Base-by-base conservation (phyloP, 2,888 invertebrate species). In the Spisula solida region DNA sequence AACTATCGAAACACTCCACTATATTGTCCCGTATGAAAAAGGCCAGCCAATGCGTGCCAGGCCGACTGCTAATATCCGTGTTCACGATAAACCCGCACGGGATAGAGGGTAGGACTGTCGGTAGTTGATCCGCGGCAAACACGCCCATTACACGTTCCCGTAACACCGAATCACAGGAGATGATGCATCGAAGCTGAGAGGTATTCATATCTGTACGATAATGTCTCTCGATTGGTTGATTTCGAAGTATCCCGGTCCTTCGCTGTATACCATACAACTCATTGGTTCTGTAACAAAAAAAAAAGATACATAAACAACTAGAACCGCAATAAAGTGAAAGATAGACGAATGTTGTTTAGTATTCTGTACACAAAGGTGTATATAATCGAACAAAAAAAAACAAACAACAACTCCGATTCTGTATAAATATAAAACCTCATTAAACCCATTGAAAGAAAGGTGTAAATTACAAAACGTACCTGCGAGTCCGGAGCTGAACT, bases 191-290 rank as follows among this genome's bases (percentile, higher is more conserved):
- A 34, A 90, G 78, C 75, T 90, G 88, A 10, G 88, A 83, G 14
- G 88, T 86, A 60, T 89, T 34, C 89, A 89, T 89, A 66, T 48
- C n/a, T 41, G 55, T 0, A 80, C 0, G 31, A 91, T 87, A 31
- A 91, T 89, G 75, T 87, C 85, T 31, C 87, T 56, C 34, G 87
- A 87, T 75, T 80, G 16, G 51, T 84, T 89, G 66, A 91, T 88
- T 78, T 88, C 88, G 31, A 90, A 90, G 55, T 84, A 88, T 18
- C 85, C 88, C 0, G 91, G 87, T 14, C 88, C 82, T 6, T 85
- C 81, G 70, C 85, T 87, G 60, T 85, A 87, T 2, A 81, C 91
- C n/a, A 91, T 86, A 20, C 91, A 91, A 66, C 89, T 91, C 82
- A 89, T 86, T 1, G 91, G 86, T 78, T 89, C 89, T 91, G 83